These are phyloP conservation scores for Agrotis ipsilon DNA, from an alignment of 2,888 invertebrate genomes.

Conservation along the genomic window DNA sequence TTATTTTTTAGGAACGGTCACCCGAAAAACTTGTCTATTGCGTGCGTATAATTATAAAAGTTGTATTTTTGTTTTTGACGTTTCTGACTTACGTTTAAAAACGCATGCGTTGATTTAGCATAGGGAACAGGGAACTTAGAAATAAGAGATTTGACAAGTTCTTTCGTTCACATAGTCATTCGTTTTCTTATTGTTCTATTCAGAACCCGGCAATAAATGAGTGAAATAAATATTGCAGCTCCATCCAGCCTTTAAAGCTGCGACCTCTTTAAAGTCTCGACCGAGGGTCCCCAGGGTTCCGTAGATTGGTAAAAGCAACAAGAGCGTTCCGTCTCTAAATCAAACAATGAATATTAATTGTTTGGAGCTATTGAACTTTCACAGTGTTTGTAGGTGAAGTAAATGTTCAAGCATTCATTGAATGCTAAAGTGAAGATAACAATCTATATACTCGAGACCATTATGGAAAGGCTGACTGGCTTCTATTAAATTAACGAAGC, in stretches of 20 bases:
- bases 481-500: conserved; percentile 62
- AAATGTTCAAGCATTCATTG: conserved; percentile 70
- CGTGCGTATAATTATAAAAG: too few species aligned
- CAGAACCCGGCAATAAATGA: not conserved
- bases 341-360: conserved; percentile 74
- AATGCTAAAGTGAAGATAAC: conserved; percentile 77
- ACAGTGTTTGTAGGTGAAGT: conserved; percentile 62
- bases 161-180: too few species aligned
- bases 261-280: conserved; percentile 24
- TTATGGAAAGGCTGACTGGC: conserved; percentile 56
- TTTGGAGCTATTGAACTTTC: conserved; percentile 70
- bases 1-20: too few species aligned
- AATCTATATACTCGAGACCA: conserved; percentile 62
- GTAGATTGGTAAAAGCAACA: conserved; percentile 65
- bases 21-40: too few species aligned
- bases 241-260: conserved; percentile 8
- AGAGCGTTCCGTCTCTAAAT: conserved; percentile 64
- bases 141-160: too few species aligned
- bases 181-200: not conserved
- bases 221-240: conserved; percentile 11
- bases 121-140: too few species aligned
- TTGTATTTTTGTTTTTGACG: too few species aligned
- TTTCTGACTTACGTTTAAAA: too few species aligned
- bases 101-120: too few species aligned
- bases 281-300: conserved; percentile 47